Conservation (phyloP, 2,797 vertebrate species). For the Ctenochaetus hawaiiensis region DNA sequence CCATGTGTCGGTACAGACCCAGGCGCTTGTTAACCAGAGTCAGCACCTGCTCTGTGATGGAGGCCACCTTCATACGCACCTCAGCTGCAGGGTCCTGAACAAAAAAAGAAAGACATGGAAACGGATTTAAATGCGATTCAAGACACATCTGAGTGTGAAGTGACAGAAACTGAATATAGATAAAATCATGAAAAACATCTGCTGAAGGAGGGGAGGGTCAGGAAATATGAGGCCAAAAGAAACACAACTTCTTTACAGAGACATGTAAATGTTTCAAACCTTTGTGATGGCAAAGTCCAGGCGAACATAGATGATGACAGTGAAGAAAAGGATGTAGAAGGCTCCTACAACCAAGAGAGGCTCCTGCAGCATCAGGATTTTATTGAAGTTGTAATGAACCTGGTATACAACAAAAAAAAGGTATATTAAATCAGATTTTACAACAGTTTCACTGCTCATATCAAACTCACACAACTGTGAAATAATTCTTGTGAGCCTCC, state of each 20-base stretch:
- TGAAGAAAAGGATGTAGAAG: conserved; percentile 98
- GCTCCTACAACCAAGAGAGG: conserved; percentile 95
- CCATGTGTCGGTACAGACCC: conserved; percentile 96
- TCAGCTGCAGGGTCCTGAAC: conserved; percentile 95
- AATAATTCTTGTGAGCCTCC: not conserved
- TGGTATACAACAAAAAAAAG: conserved; percentile 58
- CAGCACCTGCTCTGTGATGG: conserved; percentile 97
- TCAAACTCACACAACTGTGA: not conserved
- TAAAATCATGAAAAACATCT: not conserved
- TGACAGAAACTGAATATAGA: not conserved
- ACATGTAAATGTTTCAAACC: conserved; percentile 78
- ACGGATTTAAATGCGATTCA: not conserved
- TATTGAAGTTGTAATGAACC: conserved; percentile 98
- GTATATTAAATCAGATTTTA: not conserved
- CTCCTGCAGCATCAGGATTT: conserved; percentile 98
- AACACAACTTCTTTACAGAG: not conserved
- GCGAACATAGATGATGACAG: conserved; percentile 97
- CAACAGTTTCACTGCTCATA: not conserved
- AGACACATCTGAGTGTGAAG: not conserved
- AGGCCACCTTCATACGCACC: conserved; percentile 98
- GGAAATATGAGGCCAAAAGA: not conserved
- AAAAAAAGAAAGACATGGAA: not conserved
- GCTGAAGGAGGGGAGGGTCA: not conserved
- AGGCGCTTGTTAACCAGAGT: conserved; percentile 97
- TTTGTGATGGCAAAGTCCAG: conserved; percentile 99